Evolutionary conservation across 2,797 vertebrate species (phyloP), one percentile per base, ranked within the genome.

Genomic region (Oryzias dopingdopingensis): DNA sequence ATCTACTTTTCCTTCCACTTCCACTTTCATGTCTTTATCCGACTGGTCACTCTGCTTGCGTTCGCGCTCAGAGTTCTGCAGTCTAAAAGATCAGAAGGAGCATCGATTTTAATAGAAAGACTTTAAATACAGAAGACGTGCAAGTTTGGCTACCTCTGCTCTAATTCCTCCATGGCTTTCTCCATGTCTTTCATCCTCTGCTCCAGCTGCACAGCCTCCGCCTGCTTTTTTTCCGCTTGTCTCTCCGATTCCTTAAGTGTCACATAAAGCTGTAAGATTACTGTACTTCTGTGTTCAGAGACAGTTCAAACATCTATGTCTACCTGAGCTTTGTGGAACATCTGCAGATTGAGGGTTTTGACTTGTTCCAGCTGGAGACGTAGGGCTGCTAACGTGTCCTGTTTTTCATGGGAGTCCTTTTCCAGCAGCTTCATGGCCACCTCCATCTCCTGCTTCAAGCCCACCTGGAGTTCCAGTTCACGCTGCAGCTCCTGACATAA

Each of bases 401-500:
- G 95, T 58, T 99, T 99, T 79, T 99, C 96, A 0, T 98, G 94
- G 0, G 94, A 96, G 86, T 98, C 97, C 81, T 98, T 99, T 86
- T 98, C 97, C 61, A 99, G 86, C 29, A 99, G 88, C 77, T 95
- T 97, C 97, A 99, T 98, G 69, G 97, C 96, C 70, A 97, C 94
- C 84, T 99, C 97, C 92, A 99, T 98, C 89, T 99, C 97, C 22
- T 95, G 93, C 89, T 99, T 99, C 86, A 99, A 87, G 22, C 94
- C 93, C 60, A 94, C 89, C 80, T 99, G 97, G 51, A 99, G 88
- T 78, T 99, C 94, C 80, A 99, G 55, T 82, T 99, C 96, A 48
- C 92, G 95, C 70, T 98, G 95, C 77, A 98, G 78, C 84, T 98
- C 96, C 97, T 99, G 81, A 53, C 17, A 29, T 16, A 29, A 49